A percentile compares a stretch with the other conserved stretches of the same genome.
Evolutionary conservation across 2,113 vertebrate genomes (phyloP).

Genomic region (Labeo catla): DNA sequence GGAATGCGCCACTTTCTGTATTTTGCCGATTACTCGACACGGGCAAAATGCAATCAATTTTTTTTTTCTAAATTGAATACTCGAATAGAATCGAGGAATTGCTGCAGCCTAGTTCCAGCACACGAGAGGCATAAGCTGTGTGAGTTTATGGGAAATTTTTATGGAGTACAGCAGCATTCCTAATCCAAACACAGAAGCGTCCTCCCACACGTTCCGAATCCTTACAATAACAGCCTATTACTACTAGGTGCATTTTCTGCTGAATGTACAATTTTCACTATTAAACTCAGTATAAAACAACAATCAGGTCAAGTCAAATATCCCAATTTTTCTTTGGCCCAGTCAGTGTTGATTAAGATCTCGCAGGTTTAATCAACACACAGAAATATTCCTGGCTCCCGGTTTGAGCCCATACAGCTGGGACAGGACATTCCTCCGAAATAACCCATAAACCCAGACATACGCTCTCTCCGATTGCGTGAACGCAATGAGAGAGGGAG

Average conservation of each 20-base stretch:
- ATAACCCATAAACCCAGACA: conserved; percentile 30
- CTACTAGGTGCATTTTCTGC: conserved; percentile 35
- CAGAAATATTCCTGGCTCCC: conserved; percentile 53
- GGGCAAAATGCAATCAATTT: too few relatives aligned
- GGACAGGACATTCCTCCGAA: conserved; percentile 48
- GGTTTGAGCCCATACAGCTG: conserved; percentile 54
- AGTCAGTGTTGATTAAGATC: conserved; percentile 59
- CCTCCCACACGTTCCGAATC: conserved; percentile 6
- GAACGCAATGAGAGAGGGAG: conserved; percentile 24
- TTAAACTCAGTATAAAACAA: conserved; percentile 44
- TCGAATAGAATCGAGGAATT: too few relatives aligned
- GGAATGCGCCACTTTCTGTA: too few relatives aligned
- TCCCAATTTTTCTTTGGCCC: conserved; percentile 39
- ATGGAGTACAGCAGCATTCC: conserved; percentile 31
- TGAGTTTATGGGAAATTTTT: conserved; percentile 44
- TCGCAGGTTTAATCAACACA: conserved; percentile 56
- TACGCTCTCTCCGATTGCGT: conserved; percentile 29
- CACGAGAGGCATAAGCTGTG: conserved; percentile 34
- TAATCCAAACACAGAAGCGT: conserved; percentile 48
- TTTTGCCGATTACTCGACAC: too few relatives aligned
- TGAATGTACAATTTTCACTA: conserved; percentile 39
- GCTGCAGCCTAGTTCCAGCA: not conserved
- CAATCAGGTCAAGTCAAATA: conserved; percentile 27
- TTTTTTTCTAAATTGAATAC: too few relatives aligned
- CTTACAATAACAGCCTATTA: conserved; percentile 48